Conservation (phyloP, 2,888 invertebrate genomes). For the Drosophila pegasa region DNA sequence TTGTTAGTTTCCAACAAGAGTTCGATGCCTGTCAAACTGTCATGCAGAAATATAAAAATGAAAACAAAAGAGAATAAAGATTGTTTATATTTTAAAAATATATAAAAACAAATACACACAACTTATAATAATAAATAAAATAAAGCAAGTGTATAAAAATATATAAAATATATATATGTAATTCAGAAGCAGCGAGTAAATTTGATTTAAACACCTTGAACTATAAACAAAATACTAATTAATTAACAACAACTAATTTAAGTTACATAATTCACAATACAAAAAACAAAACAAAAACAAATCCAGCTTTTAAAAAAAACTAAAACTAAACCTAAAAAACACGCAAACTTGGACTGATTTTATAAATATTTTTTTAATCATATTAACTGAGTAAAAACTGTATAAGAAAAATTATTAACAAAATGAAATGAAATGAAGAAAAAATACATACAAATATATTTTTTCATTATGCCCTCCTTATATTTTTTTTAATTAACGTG, state of each 20-base stretch:
- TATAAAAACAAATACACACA: conserved; percentile 55
- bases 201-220: conserved; percentile 46
- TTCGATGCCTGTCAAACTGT: conserved; percentile 42
- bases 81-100: conserved; percentile 83
- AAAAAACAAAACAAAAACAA: neutral
- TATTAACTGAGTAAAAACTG: conserved; percentile 59
- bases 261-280: conserved; percentile 48
- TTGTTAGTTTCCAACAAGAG: conserved; percentile 14
- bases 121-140: conserved; percentile 41
- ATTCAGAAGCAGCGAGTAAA: conserved; percentile 51
- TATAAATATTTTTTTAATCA: conserved; percentile 77
- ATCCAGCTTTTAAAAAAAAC: conserved; percentile 29
- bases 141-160: conserved; percentile 56
- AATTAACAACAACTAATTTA: conserved; percentile 51
- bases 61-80: conserved; percentile 83
- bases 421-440: conserved; percentile 31
- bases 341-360: conserved; percentile 82
- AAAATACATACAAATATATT: conserved; percentile 50
- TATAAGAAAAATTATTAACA: conserved; percentile 42
- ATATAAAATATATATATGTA: conserved; percentile 21
- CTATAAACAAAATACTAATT: conserved; percentile 28
- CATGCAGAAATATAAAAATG: conserved; percentile 28
- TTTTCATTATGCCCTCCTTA: conserved; percentile 63
- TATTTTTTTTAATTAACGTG: conserved; percentile 36
- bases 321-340: conserved; percentile 38